A percentile compares a stretch with the other conserved stretches of the same genome.
These are phyloP conservation scores for Digitonthophagus gazella DNA, from an alignment of 2,888 invertebrate genomes.

Conservation along the genomic window DNA sequence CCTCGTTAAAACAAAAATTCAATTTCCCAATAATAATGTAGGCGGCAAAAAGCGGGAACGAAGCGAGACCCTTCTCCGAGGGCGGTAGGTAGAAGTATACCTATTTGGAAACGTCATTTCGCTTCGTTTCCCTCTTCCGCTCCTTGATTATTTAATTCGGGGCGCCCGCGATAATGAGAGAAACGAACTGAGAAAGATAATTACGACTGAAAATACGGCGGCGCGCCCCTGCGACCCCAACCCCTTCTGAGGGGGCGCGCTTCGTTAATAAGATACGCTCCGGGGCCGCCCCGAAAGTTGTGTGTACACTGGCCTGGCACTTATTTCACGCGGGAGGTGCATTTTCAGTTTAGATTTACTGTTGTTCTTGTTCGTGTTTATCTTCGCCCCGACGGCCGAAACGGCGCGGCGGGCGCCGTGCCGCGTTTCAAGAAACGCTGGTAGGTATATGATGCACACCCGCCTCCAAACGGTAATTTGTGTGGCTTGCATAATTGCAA, in stretches of 20 bases:
- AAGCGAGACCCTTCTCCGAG: not conserved
- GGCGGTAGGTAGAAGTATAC: conserved; percentile 29
- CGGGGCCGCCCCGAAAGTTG: conserved; percentile 5
- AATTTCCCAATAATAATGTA: not conserved
- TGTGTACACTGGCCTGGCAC: not conserved
- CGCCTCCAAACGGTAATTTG: not conserved
- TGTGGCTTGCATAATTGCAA: not conserved
- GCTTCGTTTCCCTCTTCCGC: conserved; percentile 51
- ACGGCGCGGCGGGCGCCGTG: not conserved
- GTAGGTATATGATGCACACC: not conserved
- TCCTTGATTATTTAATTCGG: conserved; percentile 51
- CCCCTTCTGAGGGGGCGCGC: not conserved
- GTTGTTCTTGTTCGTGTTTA: not conserved
- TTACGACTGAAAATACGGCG: conserved; percentile 49
- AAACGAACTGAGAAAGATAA: conserved; percentile 51
- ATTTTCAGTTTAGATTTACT: not conserved
- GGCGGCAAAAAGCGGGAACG: not conserved
- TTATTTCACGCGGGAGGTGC: not conserved
- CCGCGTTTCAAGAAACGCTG: not conserved
- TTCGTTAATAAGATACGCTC: conserved; percentile 12
- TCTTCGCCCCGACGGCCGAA: not conserved
- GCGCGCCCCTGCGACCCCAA: not conserved
- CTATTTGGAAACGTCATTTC: conserved; percentile 49
- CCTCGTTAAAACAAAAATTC: not conserved
- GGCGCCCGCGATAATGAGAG: conserved; percentile 47